A percentile compares a stretch with the other conserved stretches of the same genome.
Conservation (phyloP, 2,113 vertebrate species). For the Rattus rattus region DNA sequence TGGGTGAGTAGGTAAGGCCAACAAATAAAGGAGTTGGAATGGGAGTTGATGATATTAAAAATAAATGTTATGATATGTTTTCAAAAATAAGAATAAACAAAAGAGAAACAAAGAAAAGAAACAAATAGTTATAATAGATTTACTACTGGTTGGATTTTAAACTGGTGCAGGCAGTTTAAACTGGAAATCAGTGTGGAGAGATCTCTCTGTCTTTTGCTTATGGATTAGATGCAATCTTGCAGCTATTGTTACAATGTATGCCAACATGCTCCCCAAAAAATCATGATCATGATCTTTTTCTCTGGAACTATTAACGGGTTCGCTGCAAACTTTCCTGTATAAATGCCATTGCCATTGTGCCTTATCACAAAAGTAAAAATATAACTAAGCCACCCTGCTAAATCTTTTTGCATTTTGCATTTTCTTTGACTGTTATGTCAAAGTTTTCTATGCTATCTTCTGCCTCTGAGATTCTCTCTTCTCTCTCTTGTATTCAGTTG, state of each 20-base stretch:
- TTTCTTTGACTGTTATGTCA: too few relatives aligned
- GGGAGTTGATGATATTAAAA: neutral
- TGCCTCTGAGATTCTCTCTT: too few relatives aligned
- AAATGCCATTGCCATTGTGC: neutral
- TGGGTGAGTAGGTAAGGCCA: neutral
- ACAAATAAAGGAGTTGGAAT: neutral
- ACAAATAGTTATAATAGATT: neutral
- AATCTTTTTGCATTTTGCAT: too few relatives aligned
- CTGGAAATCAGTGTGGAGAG: neutral
- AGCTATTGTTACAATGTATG: neutral
- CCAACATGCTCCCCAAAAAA: neutral
- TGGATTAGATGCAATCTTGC: neutral
- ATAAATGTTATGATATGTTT: neutral
- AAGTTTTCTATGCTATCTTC: too few relatives aligned
- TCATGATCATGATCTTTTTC: neutral
- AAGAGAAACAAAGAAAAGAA: neutral
- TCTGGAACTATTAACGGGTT: neutral
- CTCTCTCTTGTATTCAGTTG: too few relatives aligned
- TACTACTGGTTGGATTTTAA: neutral
- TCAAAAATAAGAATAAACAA: neutral
- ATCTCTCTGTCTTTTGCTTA: neutral
- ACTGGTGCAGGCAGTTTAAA: neutral
- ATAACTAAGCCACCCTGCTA: neutral
- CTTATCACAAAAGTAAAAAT: neutral
- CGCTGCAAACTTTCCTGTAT: neutral